These are phyloP conservation scores for Halichoerus grypus DNA, from an alignment of 2,113 vertebrate genomes.

Conservation along the genomic window DNA sequence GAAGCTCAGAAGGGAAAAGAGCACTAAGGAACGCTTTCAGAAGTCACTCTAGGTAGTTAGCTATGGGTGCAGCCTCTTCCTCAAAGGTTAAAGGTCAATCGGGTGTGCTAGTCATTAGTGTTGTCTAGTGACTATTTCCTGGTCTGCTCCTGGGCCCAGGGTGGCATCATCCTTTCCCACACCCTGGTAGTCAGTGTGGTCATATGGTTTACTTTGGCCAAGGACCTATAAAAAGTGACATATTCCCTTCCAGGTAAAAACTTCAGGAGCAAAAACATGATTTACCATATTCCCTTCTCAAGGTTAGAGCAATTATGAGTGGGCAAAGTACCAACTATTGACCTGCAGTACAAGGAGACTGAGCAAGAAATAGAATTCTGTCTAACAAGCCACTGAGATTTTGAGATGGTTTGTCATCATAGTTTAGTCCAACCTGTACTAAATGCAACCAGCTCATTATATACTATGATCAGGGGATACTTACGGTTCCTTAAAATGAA, in stretches of 20 bases:
- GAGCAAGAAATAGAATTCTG: neutral
- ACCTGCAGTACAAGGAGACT: neutral
- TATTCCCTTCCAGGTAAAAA: conserved; percentile 19
- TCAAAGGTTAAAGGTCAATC: neutral
- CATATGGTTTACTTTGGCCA: neutral
- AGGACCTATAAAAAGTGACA: neutral
- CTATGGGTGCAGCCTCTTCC: neutral
- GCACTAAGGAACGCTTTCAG: neutral
- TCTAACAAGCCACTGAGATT: conserved; percentile 17
- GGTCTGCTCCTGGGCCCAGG: neutral
- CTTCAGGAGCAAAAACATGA: neutral
- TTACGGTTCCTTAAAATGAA: conserved; percentile 38
- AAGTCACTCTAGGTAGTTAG: neutral
- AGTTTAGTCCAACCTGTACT: neutral
- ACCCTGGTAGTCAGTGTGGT: neutral
- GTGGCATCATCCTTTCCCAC: neutral
- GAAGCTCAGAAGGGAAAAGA: neutral
- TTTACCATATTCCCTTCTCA: neutral
- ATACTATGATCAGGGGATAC: neutral
- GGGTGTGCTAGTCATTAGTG: neutral
- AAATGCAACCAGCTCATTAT: neutral
- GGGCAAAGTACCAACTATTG: neutral
- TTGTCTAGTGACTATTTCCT: neutral
- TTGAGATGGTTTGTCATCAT: conserved; percentile 24
- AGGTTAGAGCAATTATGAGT: neutral